A percentile compares a stretch with the other conserved stretches of the same genome.
Conservation (phyloP, 2,888 invertebrate species). For the Rotaria sp. region DNA sequence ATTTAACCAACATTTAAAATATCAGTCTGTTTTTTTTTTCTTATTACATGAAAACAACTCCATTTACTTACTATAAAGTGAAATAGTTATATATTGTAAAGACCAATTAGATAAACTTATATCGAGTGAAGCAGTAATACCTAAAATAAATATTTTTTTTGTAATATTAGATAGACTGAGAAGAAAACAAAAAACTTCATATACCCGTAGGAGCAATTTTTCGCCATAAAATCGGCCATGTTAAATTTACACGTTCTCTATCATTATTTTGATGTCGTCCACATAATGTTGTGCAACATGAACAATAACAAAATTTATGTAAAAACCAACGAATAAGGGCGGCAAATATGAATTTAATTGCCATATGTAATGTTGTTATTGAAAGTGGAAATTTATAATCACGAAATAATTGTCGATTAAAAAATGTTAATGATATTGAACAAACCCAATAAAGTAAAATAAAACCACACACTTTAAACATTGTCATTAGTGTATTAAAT, state of each 20-base stretch:
- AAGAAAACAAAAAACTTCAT: not conserved
- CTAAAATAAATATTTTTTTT: not conserved
- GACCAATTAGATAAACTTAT: constrained; percentile 98
- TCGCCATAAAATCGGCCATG: constrained; percentile 70
- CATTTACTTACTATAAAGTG: constrained; percentile 63
- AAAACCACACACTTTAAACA: not conserved
- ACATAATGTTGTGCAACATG: constrained; percentile 53
- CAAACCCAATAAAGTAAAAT: constrained; percentile 78
- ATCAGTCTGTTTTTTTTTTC: too few relatives aligned
- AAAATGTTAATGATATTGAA: constrained; percentile 90
- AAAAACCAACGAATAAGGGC: constrained; percentile 63
- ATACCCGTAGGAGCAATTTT: constrained; percentile 63
- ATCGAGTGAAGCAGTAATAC: constrained; percentile 79
- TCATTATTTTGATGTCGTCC: constrained; percentile 59
- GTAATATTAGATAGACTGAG: not conserved
- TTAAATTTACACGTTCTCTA: constrained; percentile 62
- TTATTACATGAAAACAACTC: too few relatives aligned
- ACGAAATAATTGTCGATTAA: constrained; percentile 68
- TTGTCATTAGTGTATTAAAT: not conserved
- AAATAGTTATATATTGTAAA: constrained; percentile 82
- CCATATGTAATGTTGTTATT: constrained; percentile 79
- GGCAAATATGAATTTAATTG: constrained; percentile 77
- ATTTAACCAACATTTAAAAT: too few relatives aligned
- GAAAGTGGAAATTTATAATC: constrained; percentile 77
- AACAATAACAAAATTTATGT: constrained; percentile 40